Conservation (phyloP, 2,113 vertebrate species). For the Burhinus oedicnemus region DNA sequence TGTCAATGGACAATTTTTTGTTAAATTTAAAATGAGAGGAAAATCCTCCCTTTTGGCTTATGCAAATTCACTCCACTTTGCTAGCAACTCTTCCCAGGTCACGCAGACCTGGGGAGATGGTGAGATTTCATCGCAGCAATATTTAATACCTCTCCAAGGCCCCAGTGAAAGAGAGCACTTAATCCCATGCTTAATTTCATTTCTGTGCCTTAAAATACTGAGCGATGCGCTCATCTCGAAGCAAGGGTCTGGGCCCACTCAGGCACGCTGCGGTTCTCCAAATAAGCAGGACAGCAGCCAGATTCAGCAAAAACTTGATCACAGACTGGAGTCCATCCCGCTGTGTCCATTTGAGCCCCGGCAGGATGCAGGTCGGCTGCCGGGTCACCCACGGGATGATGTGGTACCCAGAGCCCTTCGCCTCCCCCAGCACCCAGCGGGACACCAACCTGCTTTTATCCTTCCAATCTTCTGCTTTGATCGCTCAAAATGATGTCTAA, state of each 20-base stretch:
- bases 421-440: background rate
- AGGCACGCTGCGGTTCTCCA: rapidly evolving
- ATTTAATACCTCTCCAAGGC: background rate
- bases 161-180: background rate
- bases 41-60: background rate
- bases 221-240: rapidly evolving
- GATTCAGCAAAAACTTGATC: background rate
- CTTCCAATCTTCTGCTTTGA: background rate
- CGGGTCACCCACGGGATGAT: background rate
- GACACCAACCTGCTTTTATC: background rate
- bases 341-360: rapidly evolving
- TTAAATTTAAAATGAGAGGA: background rate
- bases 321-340: background rate
- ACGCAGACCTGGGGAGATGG: background rate
- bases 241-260: background rate
- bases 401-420: background rate
- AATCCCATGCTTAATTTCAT: background rate
- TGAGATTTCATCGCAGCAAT: background rate
- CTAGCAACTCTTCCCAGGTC: background rate
- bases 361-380: background rate
- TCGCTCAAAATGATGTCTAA: rapidly evolving
- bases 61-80: background rate
- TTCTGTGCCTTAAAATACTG: background rate
- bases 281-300: background rate
- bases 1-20: background rate